These are phyloP conservation scores for Steinernema khuongi DNA, from an alignment of 1,140 invertebrate genomes.

Conservation along the genomic window DNA sequence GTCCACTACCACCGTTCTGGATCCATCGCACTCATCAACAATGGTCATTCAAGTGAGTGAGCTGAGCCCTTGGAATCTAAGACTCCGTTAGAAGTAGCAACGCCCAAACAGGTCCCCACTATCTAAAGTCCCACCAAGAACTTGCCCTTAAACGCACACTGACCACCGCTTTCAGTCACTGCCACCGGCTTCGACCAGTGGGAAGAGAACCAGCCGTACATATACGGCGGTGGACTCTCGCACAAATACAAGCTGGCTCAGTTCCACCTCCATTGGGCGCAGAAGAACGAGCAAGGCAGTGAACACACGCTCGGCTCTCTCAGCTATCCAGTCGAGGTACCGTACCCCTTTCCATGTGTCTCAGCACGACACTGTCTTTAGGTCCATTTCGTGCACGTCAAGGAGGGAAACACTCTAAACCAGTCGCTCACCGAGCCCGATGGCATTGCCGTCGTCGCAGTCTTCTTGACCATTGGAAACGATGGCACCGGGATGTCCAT, in stretches of 20 bases:
- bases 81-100: slow-evolving; percentile 31
- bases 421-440: slow-evolving; percentile 38
- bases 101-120: slow-evolving; percentile 7
- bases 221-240: slow-evolving; percentile 68
- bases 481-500: slow-evolving; percentile 40
- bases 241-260: slow-evolving; percentile 73
- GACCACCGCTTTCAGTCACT: slow-evolving; percentile 44
- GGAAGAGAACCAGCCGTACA: slow-evolving; percentile 49
- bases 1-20: slow-evolving; percentile 51
- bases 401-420: slow-evolving; percentile 42
- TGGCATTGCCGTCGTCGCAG: slow-evolving; percentile 55
- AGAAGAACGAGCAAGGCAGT: slow-evolving; percentile 73
- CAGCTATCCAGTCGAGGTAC: slow-evolving; percentile 60
- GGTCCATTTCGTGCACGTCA: slow-evolving; percentile 56
- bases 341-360: slow-evolving; percentile 58
- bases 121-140: too few relatives aligned
- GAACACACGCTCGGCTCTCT: slow-evolving; percentile 76
- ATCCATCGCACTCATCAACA: slow-evolving; percentile 45
- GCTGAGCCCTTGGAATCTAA: not conserved
- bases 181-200: slow-evolving; percentile 53
- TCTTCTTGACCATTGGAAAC: slow-evolving; percentile 46
- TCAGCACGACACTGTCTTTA: slow-evolving; percentile 65
- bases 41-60: slow-evolving; percentile 49
- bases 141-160: slow-evolving; percentile 19
- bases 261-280: slow-evolving; percentile 79